Evolutionary conservation across 2,888 invertebrate genomes (phyloP).

Genomic region (Elgonia sp.): DNA sequence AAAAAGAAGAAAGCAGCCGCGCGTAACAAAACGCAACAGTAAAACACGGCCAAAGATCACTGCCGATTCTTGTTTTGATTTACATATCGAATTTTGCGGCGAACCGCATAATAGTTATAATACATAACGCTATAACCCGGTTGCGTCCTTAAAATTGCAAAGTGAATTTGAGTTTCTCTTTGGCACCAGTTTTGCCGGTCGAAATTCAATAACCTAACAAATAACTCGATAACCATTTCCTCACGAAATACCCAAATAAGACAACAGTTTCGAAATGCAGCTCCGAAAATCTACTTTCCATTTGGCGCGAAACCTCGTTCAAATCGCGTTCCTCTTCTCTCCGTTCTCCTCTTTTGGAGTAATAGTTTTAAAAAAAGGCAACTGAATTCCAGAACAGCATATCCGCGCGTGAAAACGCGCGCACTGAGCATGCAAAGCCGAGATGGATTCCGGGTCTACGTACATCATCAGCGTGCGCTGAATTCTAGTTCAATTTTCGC

Average conservation of each 20-base stretch:
- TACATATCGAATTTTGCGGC: constrained; percentile 16
- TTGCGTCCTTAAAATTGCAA: constrained; percentile 47
- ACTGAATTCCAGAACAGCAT: constrained; percentile 53
- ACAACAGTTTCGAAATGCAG: constrained; percentile 33
- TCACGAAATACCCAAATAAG: constrained; percentile 46
- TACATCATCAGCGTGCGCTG: constrained; percentile 72
- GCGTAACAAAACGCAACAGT: background rate
- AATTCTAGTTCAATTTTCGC: constrained; percentile 77
- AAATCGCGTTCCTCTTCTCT: constrained; percentile 28
- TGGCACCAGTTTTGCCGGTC: constrained; percentile 20
- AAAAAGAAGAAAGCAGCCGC: background rate
- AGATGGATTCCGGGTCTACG: constrained; percentile 71
- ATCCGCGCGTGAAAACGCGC: constrained; percentile 67
- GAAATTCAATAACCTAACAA: constrained; percentile 56
- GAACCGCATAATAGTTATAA: constrained; percentile 20
- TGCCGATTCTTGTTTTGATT: constrained; percentile 45
- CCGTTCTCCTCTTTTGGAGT: constrained; percentile 11
- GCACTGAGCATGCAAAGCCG: constrained; percentile 62
- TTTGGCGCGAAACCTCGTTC: constrained; percentile 47
- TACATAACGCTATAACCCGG: background rate
- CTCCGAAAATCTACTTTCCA: constrained; percentile 59
- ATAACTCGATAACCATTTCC: constrained; percentile 57
- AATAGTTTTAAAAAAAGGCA: constrained; percentile 60
- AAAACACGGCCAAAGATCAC: background rate
- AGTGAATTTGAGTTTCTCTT: constrained; percentile 43